Base-by-base conservation (phyloP, 1,140 invertebrate genomes). In the Drosophila baimaii region DNA sequence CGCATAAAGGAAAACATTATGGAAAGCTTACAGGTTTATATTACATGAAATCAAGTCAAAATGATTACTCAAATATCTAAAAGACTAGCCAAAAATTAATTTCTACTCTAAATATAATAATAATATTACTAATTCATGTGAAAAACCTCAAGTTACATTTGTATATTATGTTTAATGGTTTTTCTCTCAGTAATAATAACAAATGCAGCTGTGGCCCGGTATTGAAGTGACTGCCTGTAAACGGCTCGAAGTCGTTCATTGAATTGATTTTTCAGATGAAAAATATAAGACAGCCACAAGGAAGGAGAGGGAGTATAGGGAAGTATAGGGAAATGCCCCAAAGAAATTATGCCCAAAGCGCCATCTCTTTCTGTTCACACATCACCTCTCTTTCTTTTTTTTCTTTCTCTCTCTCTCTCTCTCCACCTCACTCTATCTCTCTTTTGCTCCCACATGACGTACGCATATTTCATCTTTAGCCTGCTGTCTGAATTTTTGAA, bases 401-500 rank as follows among this genome's bases (percentile, higher is more conserved):
- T 19, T 35, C 17, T 5, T 6, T 9, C 10, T 23, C 6, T 19
- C 23, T 25, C 17, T 12, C 19, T 8, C 9, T 27, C 4, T 37
- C 33, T 27, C 21, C 15, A 1, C 9, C 13, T 21, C 2, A 17
- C 9, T 0, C 12, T 15, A 13, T 33, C 7, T 21, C 31, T 23
- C 25, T 8, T 23, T 7, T 12, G 29, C 15, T 29, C 44, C 43
- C 41, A 23, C 44, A 47, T 58, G 54, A 44, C 49, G 52, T 71
- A 86, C 79, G 83, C 83, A 88, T 88, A 73, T 88, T 77, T 86
- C 79, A 86, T 86, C 75, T 86, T 39, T 41, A 6, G 31, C 41
- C 27, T 31, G 47, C 52, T 65, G 49, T 70, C 49, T 69, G 64
- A 47, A 25, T 75, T 72, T 68, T 57, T 86, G 79, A 86, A 86